A percentile compares a stretch with the other conserved stretches of the same genome.
Conservation (phyloP, 2,888 invertebrate genomes). For the Diabrotica balteata region DNA sequence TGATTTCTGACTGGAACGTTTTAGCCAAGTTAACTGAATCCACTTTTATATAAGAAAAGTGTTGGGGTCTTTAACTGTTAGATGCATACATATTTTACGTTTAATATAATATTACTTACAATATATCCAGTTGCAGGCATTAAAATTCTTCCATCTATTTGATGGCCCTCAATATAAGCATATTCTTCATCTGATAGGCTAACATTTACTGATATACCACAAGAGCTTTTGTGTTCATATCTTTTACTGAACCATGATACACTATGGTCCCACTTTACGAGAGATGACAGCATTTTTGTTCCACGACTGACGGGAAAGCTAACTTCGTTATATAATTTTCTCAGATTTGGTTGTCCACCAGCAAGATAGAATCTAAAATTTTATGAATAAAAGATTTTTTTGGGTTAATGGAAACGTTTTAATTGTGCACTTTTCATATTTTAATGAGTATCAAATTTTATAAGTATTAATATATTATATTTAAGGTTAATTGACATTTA, state of each 20-base stretch:
- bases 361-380: conserved; percentile 72
- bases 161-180: conserved; percentile 41
- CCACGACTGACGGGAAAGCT: conserved; percentile 85
- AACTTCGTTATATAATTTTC: conserved; percentile 74
- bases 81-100: too few relatives aligned
- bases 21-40: too few relatives aligned
- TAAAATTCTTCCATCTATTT: conserved; percentile 48
- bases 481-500: too few relatives aligned
- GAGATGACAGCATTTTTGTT: conserved; percentile 82
- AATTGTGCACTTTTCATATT: too few relatives aligned
- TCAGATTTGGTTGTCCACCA: conserved; percentile 78
- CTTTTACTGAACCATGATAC: conserved; percentile 77
- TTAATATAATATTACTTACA: conserved; percentile 33
- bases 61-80: too few relatives aligned
- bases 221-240: conserved; percentile 70
- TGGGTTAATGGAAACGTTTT: too few relatives aligned
- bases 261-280: conserved; percentile 88
- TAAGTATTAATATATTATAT: too few relatives aligned
- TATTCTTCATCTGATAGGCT: conserved; percentile 51
- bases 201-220: conserved; percentile 85
- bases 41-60: too few relatives aligned
- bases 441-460: too few relatives aligned
- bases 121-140: conserved; percentile 71
- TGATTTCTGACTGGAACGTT: too few relatives aligned
- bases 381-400: too few relatives aligned